These are phyloP conservation scores for Colletes latitarsis DNA, from an alignment of 1,140 invertebrate genomes.

Conservation along the genomic window DNA sequence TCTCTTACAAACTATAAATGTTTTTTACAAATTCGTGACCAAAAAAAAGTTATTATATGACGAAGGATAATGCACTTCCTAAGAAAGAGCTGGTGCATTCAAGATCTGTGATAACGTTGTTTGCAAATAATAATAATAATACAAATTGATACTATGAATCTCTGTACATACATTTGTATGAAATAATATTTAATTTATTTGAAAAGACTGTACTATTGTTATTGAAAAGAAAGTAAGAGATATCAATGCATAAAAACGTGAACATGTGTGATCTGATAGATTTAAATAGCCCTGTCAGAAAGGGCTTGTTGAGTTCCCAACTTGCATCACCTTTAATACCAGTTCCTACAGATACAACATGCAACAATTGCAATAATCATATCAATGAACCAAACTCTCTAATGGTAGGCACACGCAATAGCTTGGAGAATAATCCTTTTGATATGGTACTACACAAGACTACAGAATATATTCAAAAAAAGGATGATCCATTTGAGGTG, in stretches of 20 bases:
- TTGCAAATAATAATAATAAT: constrained; percentile 5
- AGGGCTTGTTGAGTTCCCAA: constrained; percentile 18
- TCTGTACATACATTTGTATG: neutral
- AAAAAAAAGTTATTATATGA: neutral
- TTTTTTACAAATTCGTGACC: neutral
- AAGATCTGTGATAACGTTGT: neutral
- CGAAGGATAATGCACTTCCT: neutral
- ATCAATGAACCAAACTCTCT: neutral
- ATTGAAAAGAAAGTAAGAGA: neutral
- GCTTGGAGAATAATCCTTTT: constrained; percentile 74
- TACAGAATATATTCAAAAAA: constrained; percentile 69
- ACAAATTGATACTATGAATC: neutral
- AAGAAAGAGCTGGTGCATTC: neutral
- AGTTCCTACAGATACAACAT: constrained; percentile 40
- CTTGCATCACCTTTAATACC: constrained; percentile 72
- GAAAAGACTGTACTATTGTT: neutral
- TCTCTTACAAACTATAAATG: constrained; percentile 13
- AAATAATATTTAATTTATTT: constrained; percentile 4
- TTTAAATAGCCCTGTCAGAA: constrained; percentile 62
- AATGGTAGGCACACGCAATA: constrained; percentile 52
- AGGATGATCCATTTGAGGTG: constrained; percentile 74
- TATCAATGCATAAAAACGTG: neutral
- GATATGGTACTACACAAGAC: constrained; percentile 69
- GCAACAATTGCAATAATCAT: constrained; percentile 16
- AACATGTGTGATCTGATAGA: constrained; percentile 74